Conservation (phyloP, 1,140 invertebrate species). For the Papilio dardanus region DNA sequence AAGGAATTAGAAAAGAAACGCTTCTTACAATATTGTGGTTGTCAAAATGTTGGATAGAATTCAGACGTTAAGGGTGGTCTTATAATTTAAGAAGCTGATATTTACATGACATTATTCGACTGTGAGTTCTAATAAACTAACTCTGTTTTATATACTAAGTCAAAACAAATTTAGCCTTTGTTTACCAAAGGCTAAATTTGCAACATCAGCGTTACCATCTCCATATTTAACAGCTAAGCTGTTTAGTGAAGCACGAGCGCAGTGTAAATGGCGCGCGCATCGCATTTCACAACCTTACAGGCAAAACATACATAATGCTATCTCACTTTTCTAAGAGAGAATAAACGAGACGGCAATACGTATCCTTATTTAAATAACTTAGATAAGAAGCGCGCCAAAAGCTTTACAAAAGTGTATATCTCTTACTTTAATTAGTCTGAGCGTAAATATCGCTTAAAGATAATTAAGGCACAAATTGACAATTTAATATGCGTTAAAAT, state of each 20-base stretch:
- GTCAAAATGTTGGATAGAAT: too few species aligned
- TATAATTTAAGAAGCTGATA: too few species aligned
- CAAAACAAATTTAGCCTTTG: background rate
- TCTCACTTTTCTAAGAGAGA: background rate
- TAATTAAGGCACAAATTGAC: background rate
- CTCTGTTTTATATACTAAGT: background rate
- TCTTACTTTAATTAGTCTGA: background rate
- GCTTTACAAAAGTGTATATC: background rate
- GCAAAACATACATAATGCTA: background rate
- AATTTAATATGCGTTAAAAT: background rate
- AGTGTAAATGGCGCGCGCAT: background rate
- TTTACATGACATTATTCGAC: too few species aligned
- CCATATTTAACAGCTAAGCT: background rate
- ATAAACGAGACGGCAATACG: background rate
- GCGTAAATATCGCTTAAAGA: background rate
- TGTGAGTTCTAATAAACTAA: too few species aligned
- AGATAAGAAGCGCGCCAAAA: background rate
- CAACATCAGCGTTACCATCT: background rate
- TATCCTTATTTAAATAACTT: constrained; percentile 12
- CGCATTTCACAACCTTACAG: background rate
- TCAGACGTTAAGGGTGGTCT: too few species aligned
- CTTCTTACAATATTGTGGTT: too few species aligned
- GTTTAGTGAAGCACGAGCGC: background rate
- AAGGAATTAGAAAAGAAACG: too few species aligned
- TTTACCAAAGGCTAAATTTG: background rate